phyloP scores from a whole-genome alignment of 2,113 vertebrate genomes.

The Centropus unirufus region DNA sequence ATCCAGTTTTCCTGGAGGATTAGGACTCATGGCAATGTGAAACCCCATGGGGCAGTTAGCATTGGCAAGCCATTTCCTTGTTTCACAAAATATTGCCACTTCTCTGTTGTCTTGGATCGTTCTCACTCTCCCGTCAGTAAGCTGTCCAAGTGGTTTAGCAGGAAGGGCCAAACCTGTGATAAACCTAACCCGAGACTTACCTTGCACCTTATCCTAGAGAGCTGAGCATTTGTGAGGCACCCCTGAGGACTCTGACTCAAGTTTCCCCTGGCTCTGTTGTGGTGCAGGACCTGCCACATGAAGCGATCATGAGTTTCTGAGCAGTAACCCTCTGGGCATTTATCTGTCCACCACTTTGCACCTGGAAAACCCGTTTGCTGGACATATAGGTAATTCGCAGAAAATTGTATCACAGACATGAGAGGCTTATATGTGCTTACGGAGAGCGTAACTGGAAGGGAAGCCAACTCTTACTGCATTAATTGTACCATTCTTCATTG shows the following conservation, averaged over 20 bases:
- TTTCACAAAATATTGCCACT: background rate
- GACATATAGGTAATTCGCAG: background rate
- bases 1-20: background rate
- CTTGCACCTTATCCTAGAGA: background rate
- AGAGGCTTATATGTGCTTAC: background rate
- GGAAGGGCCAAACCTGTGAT: conserved; percentile 6
- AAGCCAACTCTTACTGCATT: background rate
- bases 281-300: background rate
- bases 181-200: background rate
- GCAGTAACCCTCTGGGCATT: background rate
- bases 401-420: background rate
- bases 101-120: background rate
- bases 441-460: background rate
- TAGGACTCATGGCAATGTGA: background rate
- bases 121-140: background rate
- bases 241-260: background rate
- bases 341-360: background rate
- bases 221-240: background rate
- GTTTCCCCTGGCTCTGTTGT: background rate
- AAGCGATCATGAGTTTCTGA: background rate
- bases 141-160: background rate
- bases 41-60: background rate
- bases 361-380: background rate
- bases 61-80: conserved; percentile 11
- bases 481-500: background rate